Conservation (phyloP, 2,113 vertebrate genomes). For the Aramus guarauna region DNA sequence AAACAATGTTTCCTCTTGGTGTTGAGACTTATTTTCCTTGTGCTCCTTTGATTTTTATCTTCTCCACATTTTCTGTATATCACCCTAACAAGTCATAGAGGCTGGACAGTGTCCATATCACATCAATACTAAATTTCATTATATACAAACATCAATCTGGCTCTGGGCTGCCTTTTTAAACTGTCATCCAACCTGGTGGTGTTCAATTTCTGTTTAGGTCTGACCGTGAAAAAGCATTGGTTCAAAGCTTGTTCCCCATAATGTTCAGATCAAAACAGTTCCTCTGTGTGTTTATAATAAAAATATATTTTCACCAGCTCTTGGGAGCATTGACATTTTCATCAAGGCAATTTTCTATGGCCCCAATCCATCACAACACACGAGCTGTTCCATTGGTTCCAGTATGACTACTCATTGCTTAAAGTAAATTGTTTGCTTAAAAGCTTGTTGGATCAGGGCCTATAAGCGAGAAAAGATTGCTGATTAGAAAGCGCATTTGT, state of each 20-base stretch:
- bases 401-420: constrained; percentile 39
- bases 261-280: constrained; percentile 71
- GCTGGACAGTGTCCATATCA: constrained; percentile 67
- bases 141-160: constrained; percentile 71
- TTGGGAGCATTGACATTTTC: constrained; percentile 66
- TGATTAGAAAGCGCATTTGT: constrained; percentile 55
- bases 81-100: not conserved
- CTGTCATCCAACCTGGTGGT: constrained; percentile 61
- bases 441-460: constrained; percentile 52
- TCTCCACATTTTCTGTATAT: constrained; percentile 5
- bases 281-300: constrained; percentile 70
- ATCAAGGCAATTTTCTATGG: constrained; percentile 67
- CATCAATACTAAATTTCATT: constrained; percentile 67
- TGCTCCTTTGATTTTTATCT: constrained; percentile 47
- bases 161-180: constrained; percentile 66
- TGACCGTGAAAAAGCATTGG: constrained; percentile 63
- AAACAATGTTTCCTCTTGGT: not conserved
- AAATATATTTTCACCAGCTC: constrained; percentile 70
- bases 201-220: constrained; percentile 69
- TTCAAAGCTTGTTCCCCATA: constrained; percentile 70
- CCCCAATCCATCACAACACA: constrained; percentile 61
- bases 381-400: constrained; percentile 51
- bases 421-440: constrained; percentile 66
- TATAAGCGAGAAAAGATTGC: constrained; percentile 49
- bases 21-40: not conserved